Base-by-base conservation (phyloP, 2,113 vertebrate species). In the Spea bombifrons region DNA sequence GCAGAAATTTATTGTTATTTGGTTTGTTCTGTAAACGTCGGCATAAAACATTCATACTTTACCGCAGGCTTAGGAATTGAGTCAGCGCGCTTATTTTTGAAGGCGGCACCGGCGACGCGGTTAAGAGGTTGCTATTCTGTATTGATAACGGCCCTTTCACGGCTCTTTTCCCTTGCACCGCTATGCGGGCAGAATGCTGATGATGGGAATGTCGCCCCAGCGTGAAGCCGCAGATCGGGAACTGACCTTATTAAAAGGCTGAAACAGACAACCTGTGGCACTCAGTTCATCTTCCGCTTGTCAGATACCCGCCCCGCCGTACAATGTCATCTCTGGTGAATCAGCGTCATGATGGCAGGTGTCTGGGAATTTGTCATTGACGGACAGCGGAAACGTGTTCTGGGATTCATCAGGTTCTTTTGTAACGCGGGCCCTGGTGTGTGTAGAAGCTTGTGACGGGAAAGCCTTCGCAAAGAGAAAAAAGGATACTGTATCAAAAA, bases 171-270 rank as follows among this genome's bases (percentile, higher is more conserved):
- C 57, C 68, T 43, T 15, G 65, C 68, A 52, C 63, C 65, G 44
- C 48, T 16, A 57, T 74, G 78, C 50, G 78, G 10, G 7, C 43
- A 66, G 71, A 74, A 80, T 80, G 49, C 63, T 80, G 71, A 74
- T 74, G 46, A 7, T 16, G 16, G 30, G 44, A 45, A 66, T 68
- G 43, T 53, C 48, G 64, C 64, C 71, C 65, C 64, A 43, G 47
- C 16, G 64, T 50, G 13, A 16, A 53, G 48, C 50, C 43, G 64
- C 71, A 57, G 50, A 17, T 74, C 44, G 44, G 30, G 48, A 30
- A n/a, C 63, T 74, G 71, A 80, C 78, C 78, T 80, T 80, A 74
- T 80, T 80, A 80, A 74, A 80, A 74, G 52, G 65, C 78, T 74
- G 71, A 49, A 55, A 5, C 64, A 68, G 63, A 61, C 71, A 80